Percentiles rank a stretch among this genome's conserved stretches.
phyloP scores from a whole-genome alignment of 2,113 vertebrate genomes.

The Pelmatolapia mariae region DNA sequence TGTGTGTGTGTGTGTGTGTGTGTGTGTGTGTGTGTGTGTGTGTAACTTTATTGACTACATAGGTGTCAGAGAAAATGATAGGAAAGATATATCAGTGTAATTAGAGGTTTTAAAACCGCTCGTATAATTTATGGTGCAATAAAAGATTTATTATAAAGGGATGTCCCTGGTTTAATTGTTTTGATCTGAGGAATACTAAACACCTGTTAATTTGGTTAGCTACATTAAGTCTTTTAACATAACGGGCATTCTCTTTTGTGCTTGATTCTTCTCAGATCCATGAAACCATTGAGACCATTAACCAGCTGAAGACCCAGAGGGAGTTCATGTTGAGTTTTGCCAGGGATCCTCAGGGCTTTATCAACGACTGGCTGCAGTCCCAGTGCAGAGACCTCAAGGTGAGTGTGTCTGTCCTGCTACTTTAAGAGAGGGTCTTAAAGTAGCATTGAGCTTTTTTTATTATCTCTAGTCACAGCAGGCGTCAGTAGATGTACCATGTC shows the following conservation, averaged over 20 bases:
- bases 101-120: background rate
- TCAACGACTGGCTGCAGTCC: constrained; percentile 99
- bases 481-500: background rate
- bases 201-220: background rate
- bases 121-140: background rate
- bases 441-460: background rate
- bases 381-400: constrained; percentile 99
- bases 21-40: background rate
- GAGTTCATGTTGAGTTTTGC: constrained; percentile 99
- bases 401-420: background rate
- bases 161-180: background rate
- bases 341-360: constrained; percentile 98
- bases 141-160: background rate
- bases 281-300: constrained; percentile 99
- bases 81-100: background rate
- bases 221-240: background rate
- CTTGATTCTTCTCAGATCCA: constrained; percentile 80
- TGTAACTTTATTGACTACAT: background rate
- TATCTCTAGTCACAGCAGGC: background rate
- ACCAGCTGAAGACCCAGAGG: constrained; percentile 98
- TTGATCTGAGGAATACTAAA: background rate
- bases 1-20: background rate
- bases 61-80: background rate
- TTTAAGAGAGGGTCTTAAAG: background rate
- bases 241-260: background rate